Percentiles rank a stretch among this genome's conserved stretches.
Conservation (phyloP, 2,797 vertebrate species). For the Adelosebastes latens region DNA sequence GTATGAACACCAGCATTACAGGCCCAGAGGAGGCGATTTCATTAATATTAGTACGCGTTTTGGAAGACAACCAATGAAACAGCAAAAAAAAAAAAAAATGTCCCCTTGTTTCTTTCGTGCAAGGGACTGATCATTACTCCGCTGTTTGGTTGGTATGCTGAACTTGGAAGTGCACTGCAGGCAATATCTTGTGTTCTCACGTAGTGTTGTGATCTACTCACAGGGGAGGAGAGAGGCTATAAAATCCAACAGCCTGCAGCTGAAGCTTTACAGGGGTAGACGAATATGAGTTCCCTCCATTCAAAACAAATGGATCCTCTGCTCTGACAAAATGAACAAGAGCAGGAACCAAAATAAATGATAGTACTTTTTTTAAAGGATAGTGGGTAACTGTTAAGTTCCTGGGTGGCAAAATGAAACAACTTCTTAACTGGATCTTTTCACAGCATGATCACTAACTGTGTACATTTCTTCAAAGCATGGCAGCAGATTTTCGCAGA, state of each 20-base stretch:
- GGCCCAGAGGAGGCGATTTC: constrained; percentile 56
- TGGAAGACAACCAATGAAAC: constrained; percentile 54
- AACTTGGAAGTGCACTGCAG: constrained; percentile 54
- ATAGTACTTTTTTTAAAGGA: constrained; percentile 16
- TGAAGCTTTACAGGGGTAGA: constrained; percentile 38
- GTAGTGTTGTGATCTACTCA: constrained; percentile 52
- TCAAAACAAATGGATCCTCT: constrained; percentile 40
- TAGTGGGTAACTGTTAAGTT: neutral
- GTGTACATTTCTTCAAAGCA: neutral
- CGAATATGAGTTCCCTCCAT: constrained; percentile 32
- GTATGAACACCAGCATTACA: constrained; percentile 56
- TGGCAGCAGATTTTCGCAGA: neutral
- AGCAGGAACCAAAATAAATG: constrained; percentile 19
- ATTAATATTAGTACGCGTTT: constrained; percentile 60
- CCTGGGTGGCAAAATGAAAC: constrained; percentile 3
- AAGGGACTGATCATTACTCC: constrained; percentile 45
- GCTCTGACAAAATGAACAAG: constrained; percentile 28
- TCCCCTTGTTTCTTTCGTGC: constrained; percentile 22
- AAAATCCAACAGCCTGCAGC: constrained; percentile 57
- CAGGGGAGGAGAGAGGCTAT: constrained; percentile 46
- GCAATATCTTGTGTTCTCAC: constrained; percentile 50
- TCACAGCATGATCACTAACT: neutral
- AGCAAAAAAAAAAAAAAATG: neutral
- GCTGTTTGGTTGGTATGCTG: constrained; percentile 20
- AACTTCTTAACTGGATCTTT: neutral